These are phyloP conservation scores for Psilopogon haemacephalus DNA, from an alignment of 2,113 vertebrate species.

Conservation along the genomic window DNA sequence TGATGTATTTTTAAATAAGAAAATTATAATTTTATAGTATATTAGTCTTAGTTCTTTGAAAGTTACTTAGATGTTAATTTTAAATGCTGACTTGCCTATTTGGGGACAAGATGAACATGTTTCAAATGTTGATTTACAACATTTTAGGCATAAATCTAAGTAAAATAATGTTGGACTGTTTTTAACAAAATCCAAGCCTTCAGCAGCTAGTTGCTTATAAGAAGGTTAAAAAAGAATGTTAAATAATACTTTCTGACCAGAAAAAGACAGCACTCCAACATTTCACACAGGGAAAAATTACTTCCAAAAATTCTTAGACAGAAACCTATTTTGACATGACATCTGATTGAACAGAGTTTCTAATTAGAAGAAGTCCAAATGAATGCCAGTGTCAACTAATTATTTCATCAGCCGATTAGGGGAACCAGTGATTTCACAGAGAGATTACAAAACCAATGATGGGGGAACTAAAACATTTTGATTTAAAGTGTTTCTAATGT, in stretches of 20 bases:
- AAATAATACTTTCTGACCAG: not conserved
- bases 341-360: not conserved
- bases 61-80: not conserved
- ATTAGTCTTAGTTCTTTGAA: not conserved
- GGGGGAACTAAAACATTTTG: not conserved
- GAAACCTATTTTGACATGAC: not conserved
- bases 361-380: conserved; percentile 21
- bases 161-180: not conserved
- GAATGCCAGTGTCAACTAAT: conserved; percentile 36
- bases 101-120: not conserved
- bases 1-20: not conserved
- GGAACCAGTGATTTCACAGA: not conserved
- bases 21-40: not conserved
- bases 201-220: not conserved
- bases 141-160: not conserved
- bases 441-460: conserved; percentile 40
- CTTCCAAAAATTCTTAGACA: not conserved
- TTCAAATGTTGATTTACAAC: not conserved
- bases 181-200: not conserved
- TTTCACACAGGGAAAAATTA: not conserved
- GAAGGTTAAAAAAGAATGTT: not conserved
- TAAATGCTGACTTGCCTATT: not conserved
- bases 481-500: conserved; percentile 14
- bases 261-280: not conserved
- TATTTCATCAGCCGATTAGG: conserved; percentile 45